A percentile compares a stretch with the other conserved stretches of the same genome.
Conservation (phyloP, 2,797 vertebrate genomes). For the Esox lucius region DNA sequence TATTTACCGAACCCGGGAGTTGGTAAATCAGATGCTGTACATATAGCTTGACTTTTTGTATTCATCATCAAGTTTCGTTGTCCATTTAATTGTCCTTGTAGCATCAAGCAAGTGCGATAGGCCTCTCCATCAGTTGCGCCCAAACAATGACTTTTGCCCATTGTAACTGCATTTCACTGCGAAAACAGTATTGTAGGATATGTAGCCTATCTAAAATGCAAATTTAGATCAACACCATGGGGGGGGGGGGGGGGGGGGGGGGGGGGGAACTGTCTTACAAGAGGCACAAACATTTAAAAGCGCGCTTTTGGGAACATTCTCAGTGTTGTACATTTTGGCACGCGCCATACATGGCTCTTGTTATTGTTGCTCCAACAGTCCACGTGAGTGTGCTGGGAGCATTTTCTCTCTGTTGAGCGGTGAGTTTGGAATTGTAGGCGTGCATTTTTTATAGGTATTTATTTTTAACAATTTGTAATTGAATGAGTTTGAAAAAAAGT, state of each 20-base stretch:
- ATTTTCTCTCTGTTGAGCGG: slow-evolving; percentile 23
- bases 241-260: too few relatives aligned
- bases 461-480: too few relatives aligned
- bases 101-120: neutral
- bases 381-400: slow-evolving; percentile 61
- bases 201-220: neutral
- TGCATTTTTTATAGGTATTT: too few relatives aligned
- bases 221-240: neutral
- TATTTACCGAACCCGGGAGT: neutral
- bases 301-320: neutral
- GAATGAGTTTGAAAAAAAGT: too few relatives aligned
- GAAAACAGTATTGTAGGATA: neutral
- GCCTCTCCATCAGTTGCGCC: neutral
- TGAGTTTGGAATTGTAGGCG: too few relatives aligned
- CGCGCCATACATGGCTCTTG: slow-evolving; percentile 58
- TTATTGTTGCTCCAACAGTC: slow-evolving; percentile 51
- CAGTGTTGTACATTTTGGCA: slow-evolving; percentile 11
- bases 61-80: neutral
- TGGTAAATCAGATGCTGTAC: neutral
- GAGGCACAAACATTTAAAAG: neutral
- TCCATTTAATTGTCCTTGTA: neutral
- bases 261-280: neutral
- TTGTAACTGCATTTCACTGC: neutral
- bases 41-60: neutral
- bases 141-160: neutral